Evolutionary conservation across 2,113 vertebrate genomes (phyloP), one percentile per base, ranked within the genome.

Genomic region (Albula goreensis): DNA sequence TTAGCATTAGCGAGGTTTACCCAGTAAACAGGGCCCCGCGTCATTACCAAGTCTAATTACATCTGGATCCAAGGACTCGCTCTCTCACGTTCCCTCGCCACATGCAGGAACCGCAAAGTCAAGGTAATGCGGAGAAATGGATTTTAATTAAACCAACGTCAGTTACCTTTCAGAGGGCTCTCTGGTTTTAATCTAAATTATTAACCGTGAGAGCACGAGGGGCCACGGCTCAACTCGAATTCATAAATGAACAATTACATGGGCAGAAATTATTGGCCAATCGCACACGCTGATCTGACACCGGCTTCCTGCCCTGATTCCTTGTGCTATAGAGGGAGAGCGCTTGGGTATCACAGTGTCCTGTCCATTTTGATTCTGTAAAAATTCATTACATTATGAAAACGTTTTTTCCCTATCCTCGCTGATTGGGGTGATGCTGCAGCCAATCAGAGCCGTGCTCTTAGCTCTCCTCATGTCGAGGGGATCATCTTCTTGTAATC

Each of bases 21-120:
- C 94, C 92, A 93, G 92, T 94, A 96, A 96, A 95, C 93, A 95
- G 93, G 91, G 31, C 31, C 94, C 92, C 93, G 90, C 92, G 89
- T 93, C 90, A 94, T 96, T 95, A 92, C 91, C 91, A 92, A 94
- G 89, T 95, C 95, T 96, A 96, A 97, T 97, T 95, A 96, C 83
- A 94, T 91, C 92, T 91, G 90, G 74, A 91, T 90, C 88, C 88
- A 89, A 92, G 92, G 91, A 91, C 91, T 91, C 87, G 80, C 86
- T 93, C 60, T 2, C 17, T 41, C 19, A 92, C 90, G 91, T 84
- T 83, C 91, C 91, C 88, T 91, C 86, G 88, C 88, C 85, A 83
- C 85, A 85, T 60, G 0, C 70, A 90, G 90, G 89, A 94, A 92
- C 91, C 50, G 91, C 89, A 90, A 91, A 94, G 88, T 90, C 89